Evolutionary conservation across 2,113 vertebrate species (phyloP).

Genomic region (Climacteris rufus): DNA sequence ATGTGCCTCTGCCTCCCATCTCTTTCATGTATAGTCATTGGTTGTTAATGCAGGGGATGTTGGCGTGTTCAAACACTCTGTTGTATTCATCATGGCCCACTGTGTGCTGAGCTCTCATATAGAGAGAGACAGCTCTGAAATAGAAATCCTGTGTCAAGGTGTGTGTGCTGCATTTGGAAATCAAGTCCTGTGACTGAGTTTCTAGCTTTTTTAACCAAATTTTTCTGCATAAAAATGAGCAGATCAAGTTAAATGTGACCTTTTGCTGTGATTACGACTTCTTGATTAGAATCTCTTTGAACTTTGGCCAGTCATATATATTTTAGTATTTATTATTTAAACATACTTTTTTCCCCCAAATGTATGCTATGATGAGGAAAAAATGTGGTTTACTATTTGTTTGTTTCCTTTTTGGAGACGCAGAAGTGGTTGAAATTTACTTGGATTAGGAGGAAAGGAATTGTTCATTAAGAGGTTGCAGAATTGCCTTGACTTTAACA

Average conservation of each 20-base stretch:
- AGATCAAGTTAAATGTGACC: conserved; percentile 32
- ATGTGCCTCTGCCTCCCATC: background rate
- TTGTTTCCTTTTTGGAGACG: background rate
- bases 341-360: background rate
- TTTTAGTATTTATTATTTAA: conserved; percentile 9
- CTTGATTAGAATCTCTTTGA: conserved; percentile 34
- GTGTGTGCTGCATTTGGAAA: background rate
- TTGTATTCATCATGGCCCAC: background rate
- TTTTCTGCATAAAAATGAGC: conserved; percentile 32
- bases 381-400: background rate
- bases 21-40: background rate
- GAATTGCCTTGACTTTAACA: background rate
- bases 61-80: background rate
- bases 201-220: background rate
- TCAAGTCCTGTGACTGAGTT: background rate
- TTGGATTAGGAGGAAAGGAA: background rate
- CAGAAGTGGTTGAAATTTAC: background rate
- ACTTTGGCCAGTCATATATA: background rate
- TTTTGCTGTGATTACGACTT: conserved; percentile 32
- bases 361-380: background rate
- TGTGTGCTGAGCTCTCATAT: background rate
- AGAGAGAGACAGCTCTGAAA: background rate
- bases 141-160: background rate
- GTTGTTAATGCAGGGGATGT: background rate
- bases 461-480: background rate